Evolutionary conservation across 1,140 invertebrate species (phyloP), one percentile per base, ranked within the genome.

Genomic region (Eriocheir sinensis): DNA sequence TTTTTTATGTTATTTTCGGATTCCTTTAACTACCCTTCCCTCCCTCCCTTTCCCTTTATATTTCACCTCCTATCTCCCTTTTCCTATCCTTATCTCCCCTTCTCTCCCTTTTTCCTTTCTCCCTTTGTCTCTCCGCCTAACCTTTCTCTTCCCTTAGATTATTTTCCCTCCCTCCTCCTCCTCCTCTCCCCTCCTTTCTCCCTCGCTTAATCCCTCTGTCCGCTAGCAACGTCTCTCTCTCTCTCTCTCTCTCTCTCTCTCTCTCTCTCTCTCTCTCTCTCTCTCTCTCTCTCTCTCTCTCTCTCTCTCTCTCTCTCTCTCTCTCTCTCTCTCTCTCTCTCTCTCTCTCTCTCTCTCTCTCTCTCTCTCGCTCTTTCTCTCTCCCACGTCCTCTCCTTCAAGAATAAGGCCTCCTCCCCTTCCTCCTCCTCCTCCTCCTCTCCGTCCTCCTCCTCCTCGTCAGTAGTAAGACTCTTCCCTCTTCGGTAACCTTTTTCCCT

Each of bases 231-330:
- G 21, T 34, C 53, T 48, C 53, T 34, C 89, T 60, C 21, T 44
- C 34, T 34, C 32, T 53, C 36, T 48, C 88, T 41, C 36, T 38
- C 41, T 41, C 12, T 32, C 41, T 38, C 41, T 48, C 38, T 48
- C 36, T 32, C 30, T n/a, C 89, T 44, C 89, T 53, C 48, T 60
- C 88, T 89, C 88, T 89, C 41, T 89, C 88, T 89, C 88, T 89
- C 88, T 89, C 88, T 48, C 88, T 48, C 41, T 48, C 88, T 89
- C 36, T 41, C 41, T 89, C 88, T 60, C 81, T 30, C 8, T 8
- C 4, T 8, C n/a, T 6, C 34, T n/a, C 27, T 27, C 27, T 6
- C 6, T 30, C 53, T n/a, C 41, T 92, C 60, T 81, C n/a, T 40
- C 38, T 38, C 72, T 81, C 91, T 81, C 79, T 41, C 60, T 41